Evolutionary conservation across 2,888 invertebrate genomes (phyloP), one percentile per base, ranked within the genome.

Genomic region (Dynastes hyllus): DNA sequence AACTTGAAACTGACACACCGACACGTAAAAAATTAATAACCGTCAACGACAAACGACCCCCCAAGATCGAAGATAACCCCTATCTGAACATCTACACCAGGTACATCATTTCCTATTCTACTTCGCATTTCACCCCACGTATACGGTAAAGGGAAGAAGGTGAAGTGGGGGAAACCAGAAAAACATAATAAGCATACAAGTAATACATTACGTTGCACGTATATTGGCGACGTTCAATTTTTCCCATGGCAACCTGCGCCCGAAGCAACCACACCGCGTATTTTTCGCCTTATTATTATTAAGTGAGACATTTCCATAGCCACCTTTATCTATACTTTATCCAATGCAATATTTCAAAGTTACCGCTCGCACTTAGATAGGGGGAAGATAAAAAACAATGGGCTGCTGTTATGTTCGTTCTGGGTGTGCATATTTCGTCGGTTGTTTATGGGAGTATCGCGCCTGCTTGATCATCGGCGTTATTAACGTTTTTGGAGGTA

Each of bases 231-330:
- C 63, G 32, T 63, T 63, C 32, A 63, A 32, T 63, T 63, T 32
- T 63, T 63, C 32, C 32, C 63, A 13, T 29, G 32, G 29, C 29
- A 63, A 29, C 63, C 29, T 32, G 29, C 63, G 63, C 63, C 63
- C 22, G 32, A 63, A 29, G 16, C 55, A 55, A 32, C 29, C 63
- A 32, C 63, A 37, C 32, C 32, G 63, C 32, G 13, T 63, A 22
- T 58, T 22, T 63, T n/a, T 13, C 55, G n/a, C 63, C 63, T 63
- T 29, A 27, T 63, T 63, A 63, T 63, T 63, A 63, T 63, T 63
- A 63, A 63, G 63, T 63, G 63, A 63, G 63, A 63, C 27, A 63
- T 63, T 63, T 63, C 63, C 63, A 63, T 63, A 32, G 63, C 63
- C 29, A 63, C 63, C 63, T 63, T 32, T 63, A 63, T 29, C 63